These are phyloP conservation scores for Psococerastis gibbosa DNA, from an alignment of 2,888 invertebrate species.

Conservation along the genomic window DNA sequence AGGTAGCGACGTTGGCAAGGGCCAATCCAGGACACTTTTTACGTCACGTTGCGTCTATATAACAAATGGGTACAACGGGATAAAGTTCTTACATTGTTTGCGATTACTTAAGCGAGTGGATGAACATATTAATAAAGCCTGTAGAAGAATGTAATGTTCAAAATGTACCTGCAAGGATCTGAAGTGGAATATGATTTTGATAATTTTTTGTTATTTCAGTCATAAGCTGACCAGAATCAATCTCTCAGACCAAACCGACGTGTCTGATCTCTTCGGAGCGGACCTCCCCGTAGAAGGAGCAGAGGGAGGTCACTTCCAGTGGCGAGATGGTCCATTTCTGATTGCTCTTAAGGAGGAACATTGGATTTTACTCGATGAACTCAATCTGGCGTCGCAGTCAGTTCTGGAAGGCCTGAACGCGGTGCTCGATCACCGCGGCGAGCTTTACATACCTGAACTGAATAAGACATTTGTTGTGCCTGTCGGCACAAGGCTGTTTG, in stretches of 20 bases:
- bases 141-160: too few species aligned
- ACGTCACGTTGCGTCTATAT: too few species aligned
- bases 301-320: conserved; percentile 69
- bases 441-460: conserved; percentile 89
- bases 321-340: conserved; percentile 91
- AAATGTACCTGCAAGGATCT: too few species aligned
- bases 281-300: conserved; percentile 89
- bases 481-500: conserved; percentile 69
- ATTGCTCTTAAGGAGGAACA: conserved; percentile 79
- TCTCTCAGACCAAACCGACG: conserved; percentile 96
- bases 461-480: conserved; percentile 64
- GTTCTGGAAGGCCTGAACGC: conserved; percentile 97
- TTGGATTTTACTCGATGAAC: conserved; percentile 94
- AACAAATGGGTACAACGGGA: too few species aligned
- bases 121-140: too few species aligned
- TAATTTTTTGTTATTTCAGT: not conserved
- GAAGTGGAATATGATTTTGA: too few species aligned
- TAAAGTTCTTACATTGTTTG: too few species aligned
- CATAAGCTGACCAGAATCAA: conserved; percentile 82
- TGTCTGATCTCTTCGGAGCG: conserved; percentile 93
- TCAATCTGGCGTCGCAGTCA: conserved; percentile 95
- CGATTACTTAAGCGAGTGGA: too few species aligned
- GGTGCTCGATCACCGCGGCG: conserved; percentile 91
- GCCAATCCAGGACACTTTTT: too few species aligned
- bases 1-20: too few species aligned